Conservation (phyloP, 2,888 invertebrate species). For the Chymomyza amoena region DNA sequence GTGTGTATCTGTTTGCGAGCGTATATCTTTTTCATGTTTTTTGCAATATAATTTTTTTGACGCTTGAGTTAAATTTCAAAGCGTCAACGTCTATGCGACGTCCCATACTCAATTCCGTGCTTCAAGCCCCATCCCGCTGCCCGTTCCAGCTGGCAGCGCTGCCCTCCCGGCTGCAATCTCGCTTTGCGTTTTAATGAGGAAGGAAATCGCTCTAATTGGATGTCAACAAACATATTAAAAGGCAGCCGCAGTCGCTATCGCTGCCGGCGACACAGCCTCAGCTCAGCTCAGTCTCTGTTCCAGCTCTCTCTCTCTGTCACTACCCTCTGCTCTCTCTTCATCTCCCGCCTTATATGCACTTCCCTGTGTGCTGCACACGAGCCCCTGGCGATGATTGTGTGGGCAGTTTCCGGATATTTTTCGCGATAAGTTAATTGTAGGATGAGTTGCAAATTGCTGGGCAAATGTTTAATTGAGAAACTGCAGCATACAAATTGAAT, state of each 20-base stretch:
- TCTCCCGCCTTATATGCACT: not conserved
- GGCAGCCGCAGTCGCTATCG: constrained; percentile 26
- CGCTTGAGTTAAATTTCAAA: constrained; percentile 67
- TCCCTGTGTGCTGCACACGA: not conserved
- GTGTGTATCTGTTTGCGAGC: constrained; percentile 14
- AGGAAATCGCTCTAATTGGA: constrained; percentile 72
- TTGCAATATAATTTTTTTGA: constrained; percentile 55
- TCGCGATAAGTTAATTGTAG: constrained; percentile 70
- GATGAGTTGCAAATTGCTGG: constrained; percentile 27
- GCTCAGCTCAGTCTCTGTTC: constrained; percentile 5
- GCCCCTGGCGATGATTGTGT: constrained; percentile 54
- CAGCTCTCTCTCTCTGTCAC: not conserved
- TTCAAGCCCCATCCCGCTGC: not conserved
- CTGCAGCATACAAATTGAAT: constrained; percentile 19
- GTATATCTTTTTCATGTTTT: constrained; percentile 33
- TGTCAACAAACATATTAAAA: constrained; percentile 71
- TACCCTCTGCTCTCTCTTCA: too few relatives aligned
- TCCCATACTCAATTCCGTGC: not conserved
- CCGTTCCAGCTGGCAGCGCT: constrained; percentile 32
- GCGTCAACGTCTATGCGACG: constrained; percentile 36
- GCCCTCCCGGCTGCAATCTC: constrained; percentile 2
- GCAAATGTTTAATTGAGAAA: constrained; percentile 54
- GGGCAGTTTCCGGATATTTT: constrained; percentile 69
- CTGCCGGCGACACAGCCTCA: not conserved
- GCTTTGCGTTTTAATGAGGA: constrained; percentile 64